Percentiles rank a stretch among this genome's conserved stretches.
Conservation (phyloP, 2,113 vertebrate genomes). For the Eira barbara region DNA sequence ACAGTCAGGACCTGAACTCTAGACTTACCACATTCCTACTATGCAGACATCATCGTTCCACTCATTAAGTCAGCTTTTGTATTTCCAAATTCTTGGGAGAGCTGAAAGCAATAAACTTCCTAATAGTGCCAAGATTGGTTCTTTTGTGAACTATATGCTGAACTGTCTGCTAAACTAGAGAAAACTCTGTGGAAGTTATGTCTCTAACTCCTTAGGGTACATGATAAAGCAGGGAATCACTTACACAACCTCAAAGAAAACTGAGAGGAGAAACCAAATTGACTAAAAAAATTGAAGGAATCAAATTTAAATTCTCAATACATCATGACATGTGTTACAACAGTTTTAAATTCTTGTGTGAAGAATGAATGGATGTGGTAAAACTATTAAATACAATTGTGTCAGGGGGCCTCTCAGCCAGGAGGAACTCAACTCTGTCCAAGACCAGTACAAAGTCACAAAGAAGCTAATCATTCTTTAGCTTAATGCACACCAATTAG, state of each 20-base stretch:
- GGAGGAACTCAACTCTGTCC: not conserved
- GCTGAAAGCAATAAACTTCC: conserved; percentile 2
- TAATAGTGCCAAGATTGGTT: not conserved
- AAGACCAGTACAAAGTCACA: not conserved
- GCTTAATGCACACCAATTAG: not conserved
- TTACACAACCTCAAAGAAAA: not conserved
- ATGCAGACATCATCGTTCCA: not conserved
- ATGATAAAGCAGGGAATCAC: not conserved
- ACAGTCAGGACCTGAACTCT: not conserved
- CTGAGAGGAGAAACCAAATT: not conserved
- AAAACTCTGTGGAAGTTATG: not conserved
- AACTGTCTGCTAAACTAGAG: not conserved
- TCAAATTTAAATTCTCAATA: conserved; percentile 10
- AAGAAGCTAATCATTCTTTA: not conserved
- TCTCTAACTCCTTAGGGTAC: not conserved
- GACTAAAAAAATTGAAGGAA: not conserved
- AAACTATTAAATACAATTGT: not conserved
- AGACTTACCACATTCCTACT: not conserved
- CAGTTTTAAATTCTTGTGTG: not conserved
- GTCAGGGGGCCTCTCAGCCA: not conserved
- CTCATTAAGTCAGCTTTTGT: not conserved
- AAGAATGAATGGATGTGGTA: not conserved
- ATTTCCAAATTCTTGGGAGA: not conserved
- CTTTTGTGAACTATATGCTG: not conserved
- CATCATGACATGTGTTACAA: not conserved